phyloP scores from a whole-genome alignment of 2,888 invertebrate genomes.

The Vesta saturnalis region DNA sequence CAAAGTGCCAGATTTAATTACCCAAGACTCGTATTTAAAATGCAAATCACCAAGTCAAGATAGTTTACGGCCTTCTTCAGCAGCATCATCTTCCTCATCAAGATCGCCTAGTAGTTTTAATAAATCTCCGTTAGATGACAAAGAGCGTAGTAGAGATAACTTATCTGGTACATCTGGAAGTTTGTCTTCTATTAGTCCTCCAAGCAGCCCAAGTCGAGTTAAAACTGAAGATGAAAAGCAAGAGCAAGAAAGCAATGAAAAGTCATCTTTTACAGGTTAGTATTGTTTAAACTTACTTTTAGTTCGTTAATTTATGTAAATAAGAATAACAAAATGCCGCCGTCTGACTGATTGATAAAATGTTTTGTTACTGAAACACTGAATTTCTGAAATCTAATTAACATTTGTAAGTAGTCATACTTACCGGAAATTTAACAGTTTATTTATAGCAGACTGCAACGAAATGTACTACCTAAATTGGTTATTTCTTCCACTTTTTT shows the following conservation, averaged over 20 bases:
- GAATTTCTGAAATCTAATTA: too few relatives aligned
- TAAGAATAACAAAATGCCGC: too few relatives aligned
- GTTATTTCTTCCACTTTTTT: too few relatives aligned
- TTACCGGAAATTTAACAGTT: too few relatives aligned
- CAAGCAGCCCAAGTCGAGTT: constrained; percentile 59
- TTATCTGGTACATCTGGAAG: constrained; percentile 60
- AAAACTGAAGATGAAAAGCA: constrained; percentile 63
- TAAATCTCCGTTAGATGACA: constrained; percentile 64
- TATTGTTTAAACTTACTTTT: constrained; percentile 7
- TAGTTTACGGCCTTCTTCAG: constrained; percentile 46
- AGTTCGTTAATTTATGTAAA: too few relatives aligned
- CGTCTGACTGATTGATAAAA: too few relatives aligned
- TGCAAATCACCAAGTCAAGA: constrained; percentile 47
- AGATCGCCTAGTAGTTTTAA: constrained; percentile 57
- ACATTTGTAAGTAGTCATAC: too few relatives aligned
- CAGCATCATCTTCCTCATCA: constrained; percentile 39
- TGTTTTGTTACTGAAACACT: too few relatives aligned
- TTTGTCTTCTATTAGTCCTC: constrained; percentile 61
- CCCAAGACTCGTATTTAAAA: constrained; percentile 23
- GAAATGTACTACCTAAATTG: too few relatives aligned
- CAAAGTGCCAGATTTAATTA: constrained; percentile 18
- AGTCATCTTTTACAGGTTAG: constrained; percentile 55
- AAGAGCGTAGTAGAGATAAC: constrained; percentile 57
- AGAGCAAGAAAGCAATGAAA: constrained; percentile 68
- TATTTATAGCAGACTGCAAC: too few relatives aligned